These are phyloP conservation scores for Melipona quadrifasciata DNA, from an alignment of 1,140 invertebrate genomes.

Conservation along the genomic window DNA sequence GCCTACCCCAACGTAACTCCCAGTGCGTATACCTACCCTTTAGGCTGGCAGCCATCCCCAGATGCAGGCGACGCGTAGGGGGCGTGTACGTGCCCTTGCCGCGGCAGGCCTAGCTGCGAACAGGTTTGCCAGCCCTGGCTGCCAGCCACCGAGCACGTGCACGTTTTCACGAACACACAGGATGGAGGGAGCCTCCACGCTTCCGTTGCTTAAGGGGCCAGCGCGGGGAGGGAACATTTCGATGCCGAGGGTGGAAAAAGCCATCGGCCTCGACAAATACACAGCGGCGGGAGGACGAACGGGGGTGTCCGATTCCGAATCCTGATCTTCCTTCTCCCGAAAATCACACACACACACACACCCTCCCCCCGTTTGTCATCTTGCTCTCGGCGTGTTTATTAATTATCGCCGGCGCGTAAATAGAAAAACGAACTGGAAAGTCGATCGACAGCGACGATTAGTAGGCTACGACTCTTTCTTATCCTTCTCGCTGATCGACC, in stretches of 20 bases:
- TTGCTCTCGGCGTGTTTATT: too few relatives aligned
- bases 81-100: slow-evolving; percentile 69
- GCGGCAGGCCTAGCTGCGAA: slow-evolving; percentile 44
- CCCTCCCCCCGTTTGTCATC: too few relatives aligned
- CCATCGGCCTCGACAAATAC: slow-evolving; percentile 31
- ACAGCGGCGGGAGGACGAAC: not conserved
- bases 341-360: too few relatives aligned
- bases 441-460: too few relatives aligned
- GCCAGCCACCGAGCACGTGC: slow-evolving; percentile 58
- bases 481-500: too few relatives aligned
- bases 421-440: too few relatives aligned
- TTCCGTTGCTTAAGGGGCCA: slow-evolving; percentile 43
- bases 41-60: slow-evolving; percentile 71
- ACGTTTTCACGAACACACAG: slow-evolving; percentile 48
- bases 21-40: slow-evolving; percentile 70
- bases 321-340: not conserved
- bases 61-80: slow-evolving; percentile 68
- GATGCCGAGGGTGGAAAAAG: slow-evolving; percentile 53
- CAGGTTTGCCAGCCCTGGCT: slow-evolving; percentile 55
- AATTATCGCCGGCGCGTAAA: too few relatives aligned
- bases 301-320: not conserved
- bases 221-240: slow-evolving; percentile 43
- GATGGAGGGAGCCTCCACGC: slow-evolving; percentile 17
- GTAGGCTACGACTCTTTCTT: too few relatives aligned
- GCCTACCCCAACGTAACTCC: slow-evolving; percentile 76